Evolutionary conservation across 2,888 invertebrate species (phyloP), one percentile per base, ranked within the genome.

Genomic region (Machimus rusticus): DNA sequence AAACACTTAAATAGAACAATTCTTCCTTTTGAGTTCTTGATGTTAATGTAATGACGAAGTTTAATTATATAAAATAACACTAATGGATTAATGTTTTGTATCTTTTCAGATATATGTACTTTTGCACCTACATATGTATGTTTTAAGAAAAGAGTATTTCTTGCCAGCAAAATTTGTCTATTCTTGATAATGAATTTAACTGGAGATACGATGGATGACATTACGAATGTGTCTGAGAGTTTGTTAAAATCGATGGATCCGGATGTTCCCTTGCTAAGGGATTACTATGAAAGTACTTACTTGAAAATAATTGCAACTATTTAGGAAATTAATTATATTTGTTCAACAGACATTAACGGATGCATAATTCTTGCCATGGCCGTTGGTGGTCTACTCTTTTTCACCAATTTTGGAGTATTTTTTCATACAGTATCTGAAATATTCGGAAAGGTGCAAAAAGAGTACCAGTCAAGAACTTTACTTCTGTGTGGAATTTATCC

Each of bases 401-500:
- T 91, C 86, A 89, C 92, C 16, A 92, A 91, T 89, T 89, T 91
- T 88, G 90, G 91, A 88, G 91, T 92, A 87, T 92, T 90, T 86
- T 87, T 90, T 34, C 90, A 91, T 5, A 92, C 92, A 1, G 89
- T 90, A 34, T 87, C 90, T 6, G 90, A 90, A 79, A 74, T 91
- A 77, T 88, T 89, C 37, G 90, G 90, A 9, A 90, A 90, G 74
- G 89, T 92, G 0, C 90, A 88, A 43, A 90, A 89, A 4, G 89
- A 90, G 8, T 89, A 91, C 23, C 89, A 90, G 5, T 82, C 85
- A 2, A 90, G 90, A 12, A 91, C 91, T 0, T 90, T 90, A 28
- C 55, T 90, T 2, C 90, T 92, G 87, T 91, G 91, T 88, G 91
- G 91, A 1, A 78, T 92, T 28, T 92, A 93, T 89, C 91, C 92